Evolutionary conservation across 2,888 invertebrate genomes (phyloP), one percentile per base, ranked within the genome.

Genomic region (Dorcus parallelipipedus): DNA sequence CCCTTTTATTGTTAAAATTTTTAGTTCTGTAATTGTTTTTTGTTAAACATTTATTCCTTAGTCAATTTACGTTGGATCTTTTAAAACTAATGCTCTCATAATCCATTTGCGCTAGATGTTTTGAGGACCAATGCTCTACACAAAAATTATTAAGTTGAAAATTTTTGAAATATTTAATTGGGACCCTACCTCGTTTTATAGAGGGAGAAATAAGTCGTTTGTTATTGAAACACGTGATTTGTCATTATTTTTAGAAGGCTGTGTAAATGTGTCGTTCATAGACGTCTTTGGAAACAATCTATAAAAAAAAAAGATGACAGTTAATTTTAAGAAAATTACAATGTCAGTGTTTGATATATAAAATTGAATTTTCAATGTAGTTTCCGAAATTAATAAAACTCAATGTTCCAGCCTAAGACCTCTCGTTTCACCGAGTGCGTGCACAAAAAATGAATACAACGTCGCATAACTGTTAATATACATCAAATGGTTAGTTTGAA

Each of bases 301-400:
- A 33, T 1, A 6, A 7, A 33, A 20, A 20, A 14, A 17, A 42
- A 38, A 9, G 5, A 8, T 49, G 33, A 39, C 39, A 20, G 14
- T 54, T 54, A 17, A n/a, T 39, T 9, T 8, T 17, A 45, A 56
- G 14, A 17, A 38, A 39, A 45, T 50, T 45, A 51, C 38, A 39
- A 43, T 33, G 43, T 50, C 23, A 39, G 9, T 48, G 54, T 54
- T 39, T 43, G 49, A 42, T 40, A 38, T 42, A 33, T 48, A 58
- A 59, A 59, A 45, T 52, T 55, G 38, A 9, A 55, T 49, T 59
- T 56, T 54, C 54, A 56, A 59, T 53, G 59, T 56, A 59, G 59
- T 59, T 59, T 59, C 59, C 52, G 52, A 59, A 59, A 51, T 47
- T 8, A 23, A 41, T 45, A 48, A 45, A 49, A 42, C 53, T 59